These are phyloP conservation scores for Liodrosophila aerea DNA, from an alignment of 2,888 invertebrate genomes.

Conservation along the genomic window DNA sequence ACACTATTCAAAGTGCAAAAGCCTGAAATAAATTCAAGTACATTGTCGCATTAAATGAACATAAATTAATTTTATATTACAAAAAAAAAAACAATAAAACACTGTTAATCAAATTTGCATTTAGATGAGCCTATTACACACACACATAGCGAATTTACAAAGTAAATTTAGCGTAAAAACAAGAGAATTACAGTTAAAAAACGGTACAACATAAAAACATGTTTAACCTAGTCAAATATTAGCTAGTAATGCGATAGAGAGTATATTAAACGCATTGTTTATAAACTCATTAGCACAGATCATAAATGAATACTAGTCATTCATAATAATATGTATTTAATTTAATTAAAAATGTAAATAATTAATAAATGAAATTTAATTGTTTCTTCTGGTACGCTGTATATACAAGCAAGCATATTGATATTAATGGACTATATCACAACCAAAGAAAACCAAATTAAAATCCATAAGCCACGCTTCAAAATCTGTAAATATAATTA, in stretches of 20 bases:
- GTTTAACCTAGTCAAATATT: constrained; percentile 53
- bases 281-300: background rate
- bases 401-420: constrained; percentile 8
- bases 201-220: constrained; percentile 19
- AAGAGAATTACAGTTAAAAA: constrained; percentile 10
- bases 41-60: constrained; percentile 35
- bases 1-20: constrained; percentile 2
- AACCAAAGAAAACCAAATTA: constrained; percentile 4
- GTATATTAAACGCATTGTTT: constrained; percentile 24
- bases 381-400: constrained; percentile 1
- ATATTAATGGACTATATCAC: constrained; percentile 5
- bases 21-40: constrained; percentile 29
- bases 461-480: constrained; percentile 18
- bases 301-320: no score
- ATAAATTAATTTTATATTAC: constrained; percentile 44
- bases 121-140: constrained; percentile 60
- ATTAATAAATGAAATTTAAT: background rate
- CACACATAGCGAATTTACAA: constrained; percentile 70
- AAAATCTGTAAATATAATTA: constrained; percentile 55
- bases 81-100: constrained; percentile 19
- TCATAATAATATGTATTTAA: constrained; percentile 20
- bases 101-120: constrained; percentile 79
- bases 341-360: constrained; percentile 10
- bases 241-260: constrained; percentile 40
- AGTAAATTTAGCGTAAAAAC: constrained; percentile 63